phyloP scores from a whole-genome alignment of 2,888 invertebrate genomes.

The Desoria tigrina region DNA sequence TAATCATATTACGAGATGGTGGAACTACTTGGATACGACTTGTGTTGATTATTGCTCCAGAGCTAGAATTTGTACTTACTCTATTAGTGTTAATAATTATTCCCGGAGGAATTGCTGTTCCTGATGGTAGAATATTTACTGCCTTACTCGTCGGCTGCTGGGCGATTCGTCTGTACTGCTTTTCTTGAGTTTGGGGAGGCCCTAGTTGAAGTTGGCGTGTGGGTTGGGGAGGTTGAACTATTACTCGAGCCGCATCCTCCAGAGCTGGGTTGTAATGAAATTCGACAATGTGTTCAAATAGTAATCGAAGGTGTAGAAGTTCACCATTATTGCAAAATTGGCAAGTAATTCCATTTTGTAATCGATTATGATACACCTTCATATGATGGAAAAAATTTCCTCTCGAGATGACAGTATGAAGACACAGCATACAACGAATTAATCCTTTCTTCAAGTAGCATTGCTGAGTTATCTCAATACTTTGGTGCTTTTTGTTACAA shows the following conservation, averaged over 20 bases:
- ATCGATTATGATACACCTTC: conserved; percentile 26
- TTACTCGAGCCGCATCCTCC: conserved; percentile 9
- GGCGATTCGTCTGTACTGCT: no score
- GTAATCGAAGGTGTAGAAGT: conserved; percentile 20
- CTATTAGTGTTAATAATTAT: no score
- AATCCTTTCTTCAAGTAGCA: conserved; percentile 33
- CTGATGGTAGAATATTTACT: no score
- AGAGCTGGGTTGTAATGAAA: conserved; percentile 29
- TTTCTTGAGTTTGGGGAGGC: no score
- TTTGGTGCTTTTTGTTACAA: conserved; percentile 27
- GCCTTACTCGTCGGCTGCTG: no score
- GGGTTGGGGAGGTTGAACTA: no score
- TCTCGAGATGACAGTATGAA: conserved; percentile 28
- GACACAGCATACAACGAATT: conserved; percentile 39
- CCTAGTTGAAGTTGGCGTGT: no score
- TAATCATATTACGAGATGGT: no score
- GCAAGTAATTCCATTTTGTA: conserved; percentile 28
- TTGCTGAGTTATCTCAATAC: conserved; percentile 28
- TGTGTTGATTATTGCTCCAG: no score
- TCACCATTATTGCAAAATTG: conserved; percentile 31
- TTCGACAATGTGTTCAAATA: conserved; percentile 38
- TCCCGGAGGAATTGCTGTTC: no score
- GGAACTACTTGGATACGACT: no score
- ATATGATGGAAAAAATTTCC: conserved; percentile 34
- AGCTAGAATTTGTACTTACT: no score